Evolutionary conservation across 2,888 invertebrate genomes (phyloP).

Genomic region (Rotaria socialis): DNA sequence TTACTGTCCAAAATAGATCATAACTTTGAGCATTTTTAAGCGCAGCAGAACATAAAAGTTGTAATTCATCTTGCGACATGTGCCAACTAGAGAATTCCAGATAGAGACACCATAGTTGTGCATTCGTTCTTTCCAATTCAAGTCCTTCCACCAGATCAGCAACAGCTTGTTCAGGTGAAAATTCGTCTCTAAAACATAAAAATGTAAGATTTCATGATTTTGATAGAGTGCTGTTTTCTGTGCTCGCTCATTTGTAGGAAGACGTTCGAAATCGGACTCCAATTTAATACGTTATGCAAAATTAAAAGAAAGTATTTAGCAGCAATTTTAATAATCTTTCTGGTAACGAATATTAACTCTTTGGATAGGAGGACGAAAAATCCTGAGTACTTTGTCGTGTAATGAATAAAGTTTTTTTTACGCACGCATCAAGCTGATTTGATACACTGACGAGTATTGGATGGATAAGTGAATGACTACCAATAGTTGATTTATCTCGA

Average conservation of each 20-base stretch:
- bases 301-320: too few relatives aligned
- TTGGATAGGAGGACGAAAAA: too few relatives aligned
- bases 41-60: background rate
- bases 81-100: conserved; percentile 10
- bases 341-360: too few relatives aligned
- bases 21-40: conserved; percentile 33
- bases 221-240: too few relatives aligned
- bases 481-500: background rate
- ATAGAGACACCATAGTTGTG: conserved; percentile 24
- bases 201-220: too few relatives aligned
- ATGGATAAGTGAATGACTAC: background rate
- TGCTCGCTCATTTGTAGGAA: too few relatives aligned
- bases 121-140: background rate
- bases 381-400: background rate
- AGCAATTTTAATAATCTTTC: too few relatives aligned
- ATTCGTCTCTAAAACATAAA: background rate
- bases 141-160: background rate
- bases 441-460: background rate
- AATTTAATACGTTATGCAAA: too few relatives aligned
- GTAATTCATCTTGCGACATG: conserved; percentile 5
- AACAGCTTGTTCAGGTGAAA: background rate
- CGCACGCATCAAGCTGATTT: conserved; percentile 15
- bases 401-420: background rate
- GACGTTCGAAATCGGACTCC: too few relatives aligned
- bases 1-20: conserved; percentile 34